A percentile compares a stretch with the other conserved stretches of the same genome.
These are phyloP conservation scores for Mus minutoides DNA, from an alignment of 2,797 vertebrate species.

Conservation along the genomic window DNA sequence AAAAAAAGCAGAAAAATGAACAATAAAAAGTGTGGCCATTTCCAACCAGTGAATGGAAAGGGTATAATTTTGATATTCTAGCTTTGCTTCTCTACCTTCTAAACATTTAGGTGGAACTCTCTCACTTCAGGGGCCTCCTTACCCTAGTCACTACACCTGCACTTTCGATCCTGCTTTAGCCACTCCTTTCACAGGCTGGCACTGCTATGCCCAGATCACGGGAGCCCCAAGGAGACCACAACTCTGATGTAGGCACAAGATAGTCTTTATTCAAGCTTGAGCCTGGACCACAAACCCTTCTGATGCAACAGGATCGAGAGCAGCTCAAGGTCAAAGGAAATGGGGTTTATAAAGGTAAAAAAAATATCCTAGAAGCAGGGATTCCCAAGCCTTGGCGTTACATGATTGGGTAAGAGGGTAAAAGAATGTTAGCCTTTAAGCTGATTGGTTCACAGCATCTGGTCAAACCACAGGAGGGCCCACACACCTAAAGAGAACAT, in stretches of 20 bases:
- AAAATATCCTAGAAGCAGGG: no score
- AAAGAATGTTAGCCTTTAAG: neutral
- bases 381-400: no score
- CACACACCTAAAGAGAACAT: neutral
- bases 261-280: neutral
- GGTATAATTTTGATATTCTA: neutral
- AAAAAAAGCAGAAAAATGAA: neutral
- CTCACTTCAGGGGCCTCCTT: neutral
- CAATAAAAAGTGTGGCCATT: neutral
- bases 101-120: neutral
- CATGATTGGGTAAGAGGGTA: neutral
- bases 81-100: neutral
- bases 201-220: neutral
- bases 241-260: neutral
- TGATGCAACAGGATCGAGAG: neutral
- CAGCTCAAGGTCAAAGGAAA: neutral
- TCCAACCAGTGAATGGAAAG: neutral
- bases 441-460: neutral
- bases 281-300: neutral
- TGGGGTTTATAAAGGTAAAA: neutral
- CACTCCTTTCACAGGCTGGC: neutral
- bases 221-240: neutral
- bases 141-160: neutral
- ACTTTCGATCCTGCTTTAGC: neutral
- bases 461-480: no score